phyloP scores from a whole-genome alignment of 2,113 vertebrate species.

The Procavia capensis region DNA sequence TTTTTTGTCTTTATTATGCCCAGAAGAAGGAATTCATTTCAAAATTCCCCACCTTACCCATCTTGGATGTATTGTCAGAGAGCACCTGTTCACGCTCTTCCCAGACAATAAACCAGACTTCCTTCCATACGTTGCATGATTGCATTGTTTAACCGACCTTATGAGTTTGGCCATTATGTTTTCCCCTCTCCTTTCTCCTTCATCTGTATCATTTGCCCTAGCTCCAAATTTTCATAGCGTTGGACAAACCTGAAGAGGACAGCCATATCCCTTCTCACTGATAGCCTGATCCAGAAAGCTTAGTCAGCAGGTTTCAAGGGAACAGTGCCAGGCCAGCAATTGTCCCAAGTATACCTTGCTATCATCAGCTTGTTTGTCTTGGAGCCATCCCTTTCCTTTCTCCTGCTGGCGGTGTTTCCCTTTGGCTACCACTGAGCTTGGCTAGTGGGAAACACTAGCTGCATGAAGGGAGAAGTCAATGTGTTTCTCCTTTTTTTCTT shows the following conservation, averaged over 20 bases:
- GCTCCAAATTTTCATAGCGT: background rate
- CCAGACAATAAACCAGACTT: background rate
- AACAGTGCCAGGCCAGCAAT: background rate
- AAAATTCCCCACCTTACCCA: background rate
- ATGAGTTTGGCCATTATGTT: background rate
- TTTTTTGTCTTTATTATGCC: background rate
- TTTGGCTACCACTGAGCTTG: background rate
- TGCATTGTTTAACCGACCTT: background rate
- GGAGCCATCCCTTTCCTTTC: background rate
- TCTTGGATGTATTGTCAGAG: slow-evolving; percentile 17
- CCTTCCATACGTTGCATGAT: background rate
- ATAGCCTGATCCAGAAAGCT: background rate
- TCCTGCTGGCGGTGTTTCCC: background rate
- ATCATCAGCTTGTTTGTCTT: background rate
- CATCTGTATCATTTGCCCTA: background rate
- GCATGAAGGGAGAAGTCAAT: background rate
- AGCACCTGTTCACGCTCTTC: background rate
- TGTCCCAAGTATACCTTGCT: background rate
- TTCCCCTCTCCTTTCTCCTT: background rate
- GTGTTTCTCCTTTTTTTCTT: background rate
- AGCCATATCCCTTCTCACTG: background rate
- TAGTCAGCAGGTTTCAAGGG: background rate
- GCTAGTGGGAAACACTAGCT: background rate
- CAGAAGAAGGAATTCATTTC: slow-evolving; percentile 11
- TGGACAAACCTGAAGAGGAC: background rate